Evolutionary conservation across 2,797 vertebrate genomes (phyloP).

Genomic region (Choloepus didactylus): DNA sequence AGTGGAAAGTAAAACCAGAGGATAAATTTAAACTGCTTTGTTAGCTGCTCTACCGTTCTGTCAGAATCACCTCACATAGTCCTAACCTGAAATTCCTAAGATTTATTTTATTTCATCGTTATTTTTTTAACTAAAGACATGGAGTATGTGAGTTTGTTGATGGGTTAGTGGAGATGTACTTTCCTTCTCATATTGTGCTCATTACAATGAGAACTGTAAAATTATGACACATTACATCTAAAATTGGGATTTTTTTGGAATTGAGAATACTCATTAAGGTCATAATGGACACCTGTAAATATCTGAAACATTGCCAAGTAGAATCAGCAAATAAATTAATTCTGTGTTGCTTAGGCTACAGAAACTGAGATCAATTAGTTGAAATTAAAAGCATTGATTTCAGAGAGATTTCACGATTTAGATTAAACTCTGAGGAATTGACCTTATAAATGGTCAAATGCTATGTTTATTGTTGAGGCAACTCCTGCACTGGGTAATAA

Average conservation of each 20-base stretch:
- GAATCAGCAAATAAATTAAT: slow-evolving; percentile 58
- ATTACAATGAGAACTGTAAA: not conserved
- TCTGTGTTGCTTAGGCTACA: not conserved
- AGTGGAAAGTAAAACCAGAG: not conserved
- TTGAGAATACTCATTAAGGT: not conserved
- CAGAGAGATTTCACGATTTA: slow-evolving; percentile 2
- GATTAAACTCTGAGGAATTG: not conserved
- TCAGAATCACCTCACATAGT: not conserved
- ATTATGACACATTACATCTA: not conserved
- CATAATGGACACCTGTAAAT: slow-evolving; percentile 20
- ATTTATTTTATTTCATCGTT: not conserved
- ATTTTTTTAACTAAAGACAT: not conserved
- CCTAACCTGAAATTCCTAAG: not conserved
- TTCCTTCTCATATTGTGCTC: not conserved
- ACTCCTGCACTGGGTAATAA: not conserved
- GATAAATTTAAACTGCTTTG: not conserved
- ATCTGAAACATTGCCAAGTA: not conserved
- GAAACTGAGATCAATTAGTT: slow-evolving; percentile 40
- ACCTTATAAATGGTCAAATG: not conserved
- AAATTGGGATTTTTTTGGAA: not conserved
- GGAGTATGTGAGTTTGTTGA: accelerated
- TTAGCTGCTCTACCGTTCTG: not conserved
- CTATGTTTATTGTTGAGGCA: not conserved
- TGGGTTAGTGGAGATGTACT: accelerated
- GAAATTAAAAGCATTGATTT: slow-evolving; percentile 34